phyloP scores from a whole-genome alignment of 1,140 invertebrate genomes.

The Neotoxoptera formosana region DNA sequence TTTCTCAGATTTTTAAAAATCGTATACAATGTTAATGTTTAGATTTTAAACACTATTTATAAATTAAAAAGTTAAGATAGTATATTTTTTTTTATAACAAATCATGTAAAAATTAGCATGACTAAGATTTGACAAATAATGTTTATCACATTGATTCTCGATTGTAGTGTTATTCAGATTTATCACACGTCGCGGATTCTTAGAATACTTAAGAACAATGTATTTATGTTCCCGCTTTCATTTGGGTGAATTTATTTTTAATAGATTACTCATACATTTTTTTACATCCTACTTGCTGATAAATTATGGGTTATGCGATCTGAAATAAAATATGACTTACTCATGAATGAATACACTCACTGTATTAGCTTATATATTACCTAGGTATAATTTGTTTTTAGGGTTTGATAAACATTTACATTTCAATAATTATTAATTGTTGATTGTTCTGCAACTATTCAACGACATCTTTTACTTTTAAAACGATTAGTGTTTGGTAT shows the following conservation, averaged over 20 bases:
- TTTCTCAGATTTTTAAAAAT: neutral
- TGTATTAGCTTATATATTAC: too few species aligned
- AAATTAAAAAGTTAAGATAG: neutral
- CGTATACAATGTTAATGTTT: neutral
- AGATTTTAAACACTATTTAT: neutral
- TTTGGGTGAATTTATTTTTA: neutral
- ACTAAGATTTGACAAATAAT: neutral
- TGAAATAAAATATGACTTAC: neutral
- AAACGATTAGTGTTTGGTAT: neutral
- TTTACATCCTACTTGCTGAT: neutral
- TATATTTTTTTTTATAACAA: neutral
- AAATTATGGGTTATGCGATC: neutral
- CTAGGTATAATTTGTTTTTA: neutral
- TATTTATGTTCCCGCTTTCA: neutral
- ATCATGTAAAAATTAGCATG: neutral
- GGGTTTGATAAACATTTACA: neutral
- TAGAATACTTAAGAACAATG: neutral
- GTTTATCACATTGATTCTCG: neutral
- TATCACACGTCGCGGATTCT: neutral
- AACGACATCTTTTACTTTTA: conserved; percentile 14
- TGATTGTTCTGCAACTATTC: neutral
- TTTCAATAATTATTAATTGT: too few species aligned
- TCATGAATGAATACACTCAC: neutral
- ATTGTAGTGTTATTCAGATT: neutral
- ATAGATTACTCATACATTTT: conserved; percentile 5